phyloP scores from a whole-genome alignment of 2,888 invertebrate species.

The Andricus quercusramuli region DNA sequence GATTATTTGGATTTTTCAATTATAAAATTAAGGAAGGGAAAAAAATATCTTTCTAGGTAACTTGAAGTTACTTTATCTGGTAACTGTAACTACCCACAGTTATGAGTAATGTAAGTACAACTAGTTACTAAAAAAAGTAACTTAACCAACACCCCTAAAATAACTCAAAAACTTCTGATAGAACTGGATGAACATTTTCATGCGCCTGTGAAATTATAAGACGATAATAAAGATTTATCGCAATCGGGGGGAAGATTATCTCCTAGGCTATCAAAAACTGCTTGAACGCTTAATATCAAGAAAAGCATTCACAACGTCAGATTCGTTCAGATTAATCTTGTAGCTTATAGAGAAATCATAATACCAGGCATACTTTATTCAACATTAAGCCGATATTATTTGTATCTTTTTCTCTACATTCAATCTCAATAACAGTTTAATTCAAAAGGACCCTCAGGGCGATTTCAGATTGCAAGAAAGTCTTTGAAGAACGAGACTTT shows the following conservation, averaged over 20 bases:
- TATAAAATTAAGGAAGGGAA: too few relatives aligned
- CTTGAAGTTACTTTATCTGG: too few relatives aligned
- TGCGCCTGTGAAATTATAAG: neutral
- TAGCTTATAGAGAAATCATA: neutral
- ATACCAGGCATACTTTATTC: neutral
- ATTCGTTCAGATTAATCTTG: neutral
- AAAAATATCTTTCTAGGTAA: too few relatives aligned
- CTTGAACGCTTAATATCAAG: neutral
- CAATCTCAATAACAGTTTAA: constrained; percentile 41
- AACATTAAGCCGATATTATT: constrained; percentile 13
- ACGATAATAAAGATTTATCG: neutral
- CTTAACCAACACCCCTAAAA: neutral
- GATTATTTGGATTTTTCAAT: too few relatives aligned
- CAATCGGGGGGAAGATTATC: neutral
- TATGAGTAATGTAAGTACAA: too few relatives aligned
- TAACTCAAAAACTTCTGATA: neutral
- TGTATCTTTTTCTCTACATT: constrained; percentile 18
- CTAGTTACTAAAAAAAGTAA: too few relatives aligned
- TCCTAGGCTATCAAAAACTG: neutral
- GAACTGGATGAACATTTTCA: neutral
- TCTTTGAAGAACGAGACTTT: constrained; percentile 33
- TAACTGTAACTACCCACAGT: too few relatives aligned
- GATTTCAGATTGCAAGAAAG: constrained; percentile 14
- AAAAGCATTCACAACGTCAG: neutral
- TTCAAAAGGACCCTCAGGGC: constrained; percentile 30